Percentiles rank a stretch among this genome's conserved stretches.
Evolutionary conservation across 2,113 vertebrate species (phyloP).

Genomic region (Beaufortia kweichowensis): DNA sequence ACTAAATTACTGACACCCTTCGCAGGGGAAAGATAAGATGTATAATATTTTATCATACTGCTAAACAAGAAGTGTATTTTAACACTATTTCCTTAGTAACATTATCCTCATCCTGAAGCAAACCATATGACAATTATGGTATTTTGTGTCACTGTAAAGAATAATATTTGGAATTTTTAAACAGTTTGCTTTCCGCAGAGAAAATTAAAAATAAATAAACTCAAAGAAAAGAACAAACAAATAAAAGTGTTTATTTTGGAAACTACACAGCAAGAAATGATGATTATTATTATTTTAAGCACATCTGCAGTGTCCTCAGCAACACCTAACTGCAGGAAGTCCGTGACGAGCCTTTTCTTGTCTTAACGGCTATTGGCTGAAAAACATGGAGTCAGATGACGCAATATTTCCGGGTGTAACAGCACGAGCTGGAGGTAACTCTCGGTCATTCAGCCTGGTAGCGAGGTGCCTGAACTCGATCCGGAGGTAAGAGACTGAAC

Average conservation of each 20-base stretch:
- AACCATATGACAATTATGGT: background rate
- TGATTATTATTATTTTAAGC: background rate
- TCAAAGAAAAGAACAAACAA: background rate
- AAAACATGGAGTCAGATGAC: constrained; percentile 80
- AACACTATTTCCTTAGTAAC: background rate
- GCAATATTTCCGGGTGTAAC: constrained; percentile 68
- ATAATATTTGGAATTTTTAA: background rate
- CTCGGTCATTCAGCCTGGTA: constrained; percentile 67
- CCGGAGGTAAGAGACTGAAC: constrained; percentile 61
- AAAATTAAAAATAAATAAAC: background rate
- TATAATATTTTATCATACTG: too few species aligned
- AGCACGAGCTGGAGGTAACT: constrained; percentile 70
- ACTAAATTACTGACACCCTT: background rate
- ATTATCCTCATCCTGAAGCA: background rate
- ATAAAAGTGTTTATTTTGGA: background rate
- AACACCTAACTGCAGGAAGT: background rate
- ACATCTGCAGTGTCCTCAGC: background rate
- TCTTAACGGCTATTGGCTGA: constrained; percentile 66
- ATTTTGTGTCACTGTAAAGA: background rate
- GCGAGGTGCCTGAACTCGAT: background rate
- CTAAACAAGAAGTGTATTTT: background rate
- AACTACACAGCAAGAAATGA: background rate
- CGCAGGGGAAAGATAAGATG: background rate
- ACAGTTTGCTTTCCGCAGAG: background rate
- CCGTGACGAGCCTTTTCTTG: background rate